Evolutionary conservation across 2,888 invertebrate genomes (phyloP), one percentile per base, ranked within the genome.

Genomic region (Callyntrura guangdongensis): DNA sequence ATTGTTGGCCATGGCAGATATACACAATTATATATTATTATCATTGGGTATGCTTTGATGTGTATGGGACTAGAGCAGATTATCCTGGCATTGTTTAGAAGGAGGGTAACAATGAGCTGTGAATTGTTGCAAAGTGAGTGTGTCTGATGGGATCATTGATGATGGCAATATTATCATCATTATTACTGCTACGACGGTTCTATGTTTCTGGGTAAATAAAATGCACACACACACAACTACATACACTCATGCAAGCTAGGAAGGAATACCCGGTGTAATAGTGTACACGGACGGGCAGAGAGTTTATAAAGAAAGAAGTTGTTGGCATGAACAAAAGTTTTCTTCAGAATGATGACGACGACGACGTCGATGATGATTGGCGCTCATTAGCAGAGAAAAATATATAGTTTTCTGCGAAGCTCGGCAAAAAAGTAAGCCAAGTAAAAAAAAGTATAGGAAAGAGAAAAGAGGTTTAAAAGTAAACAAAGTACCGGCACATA

Each of bases 301-400:
- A n/a, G n/a, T 6, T 8, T 72, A 45, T 27, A 14, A 27, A n/a
- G n/a, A n/a, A n/a, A n/a, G 14, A 67, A 25, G 45, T n/a, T n/a
- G n/a, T 72, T 20, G 14, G 4, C 8, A 25, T 17, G 4, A 45
- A 72, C 45, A 25, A 25, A 64, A 25, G 45, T 45, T 72, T 17
- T 72, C n/a, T 72, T 45, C n/a, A n/a, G 12, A 45, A 20, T 22
- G 11, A 20, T 53, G 77, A 49, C 11, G 47, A 53, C 17, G n/a
- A n/a, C n/a, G n/a, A n/a, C n/a, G n/a, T n/a, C n/a, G 45, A 6
- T 69, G 36, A 67, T 84, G 84, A 84, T 67, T 84, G 84, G 84
- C 9, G 17, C 53, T 84, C 69, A 84, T 84, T 84, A 84, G 84
- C 36, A 53, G 53, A 84, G 36, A 49, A 22, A 84, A 69, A 53